Evolutionary conservation across 2,113 vertebrate genomes (phyloP).

Genomic region (Zapornia atra): DNA sequence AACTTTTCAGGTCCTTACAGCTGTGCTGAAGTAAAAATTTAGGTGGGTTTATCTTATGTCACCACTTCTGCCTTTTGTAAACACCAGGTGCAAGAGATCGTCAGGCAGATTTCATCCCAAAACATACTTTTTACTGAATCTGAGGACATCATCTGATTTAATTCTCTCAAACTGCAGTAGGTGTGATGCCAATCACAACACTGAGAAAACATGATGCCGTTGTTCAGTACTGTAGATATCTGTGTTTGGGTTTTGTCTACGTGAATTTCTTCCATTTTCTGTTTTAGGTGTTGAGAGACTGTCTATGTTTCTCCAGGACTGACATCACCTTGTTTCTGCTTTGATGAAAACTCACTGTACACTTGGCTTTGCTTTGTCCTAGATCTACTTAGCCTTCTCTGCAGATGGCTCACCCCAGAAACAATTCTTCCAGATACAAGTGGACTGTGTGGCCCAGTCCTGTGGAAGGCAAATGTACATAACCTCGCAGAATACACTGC

Average conservation of each 20-base stretch:
- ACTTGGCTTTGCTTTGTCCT: not conserved
- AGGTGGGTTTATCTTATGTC: not conserved
- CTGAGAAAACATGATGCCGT: not conserved
- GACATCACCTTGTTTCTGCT: not conserved
- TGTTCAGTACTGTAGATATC: not conserved
- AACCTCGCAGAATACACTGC: not conserved
- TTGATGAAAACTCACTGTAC: not conserved
- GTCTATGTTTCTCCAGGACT: not conserved
- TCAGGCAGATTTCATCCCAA: rapidly evolving
- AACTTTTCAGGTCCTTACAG: not conserved
- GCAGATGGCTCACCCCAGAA: not conserved
- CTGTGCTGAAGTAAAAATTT: not conserved
- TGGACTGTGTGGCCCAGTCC: not conserved
- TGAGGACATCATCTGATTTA: not conserved
- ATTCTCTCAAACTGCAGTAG: not conserved
- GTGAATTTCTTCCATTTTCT: not conserved
- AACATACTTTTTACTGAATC: not conserved
- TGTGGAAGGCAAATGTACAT: not conserved
- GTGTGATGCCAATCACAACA: not conserved
- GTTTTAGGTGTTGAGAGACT: not conserved
- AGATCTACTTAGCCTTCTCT: not conserved
- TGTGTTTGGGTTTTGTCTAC: not conserved
- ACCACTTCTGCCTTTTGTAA: not conserved
- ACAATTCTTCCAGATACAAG: not conserved
- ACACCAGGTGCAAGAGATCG: not conserved